phyloP scores from a whole-genome alignment of 2,113 vertebrate genomes.

The Pyrgilauda ruficollis region DNA sequence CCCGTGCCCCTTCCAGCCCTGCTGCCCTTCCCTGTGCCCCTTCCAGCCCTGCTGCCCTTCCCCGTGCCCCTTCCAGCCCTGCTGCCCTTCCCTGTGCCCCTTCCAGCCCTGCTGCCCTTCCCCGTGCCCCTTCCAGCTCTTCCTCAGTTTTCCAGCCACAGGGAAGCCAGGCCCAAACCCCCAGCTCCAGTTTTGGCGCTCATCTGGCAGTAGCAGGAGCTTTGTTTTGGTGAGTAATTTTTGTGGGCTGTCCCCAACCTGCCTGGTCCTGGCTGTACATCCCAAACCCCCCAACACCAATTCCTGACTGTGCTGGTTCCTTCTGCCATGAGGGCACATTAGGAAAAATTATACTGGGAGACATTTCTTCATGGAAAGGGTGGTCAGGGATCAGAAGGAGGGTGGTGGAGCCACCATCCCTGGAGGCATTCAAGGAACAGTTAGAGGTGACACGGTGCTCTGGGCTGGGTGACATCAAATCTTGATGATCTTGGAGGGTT shows the following conservation, averaged over 20 bases:
- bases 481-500: neutral
- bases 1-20: neutral
- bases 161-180: neutral
- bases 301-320: neutral
- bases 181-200: neutral
- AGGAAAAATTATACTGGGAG: neutral
- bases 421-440: rapidly evolving
- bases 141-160: neutral
- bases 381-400: neutral
- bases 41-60: neutral
- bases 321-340: neutral
- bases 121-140: neutral
- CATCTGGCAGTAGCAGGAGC: neutral
- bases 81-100: neutral
- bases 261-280: neutral
- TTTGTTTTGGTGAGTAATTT: neutral
- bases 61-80: neutral
- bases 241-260: rapidly evolving
- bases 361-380: neutral
- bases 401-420: neutral
- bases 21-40: neutral
- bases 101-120: neutral
- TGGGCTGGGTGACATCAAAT: neutral
- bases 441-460: neutral
- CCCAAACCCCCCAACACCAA: neutral